Conservation (phyloP, 2,113 vertebrate genomes). For the Mirounga angustirostris region DNA sequence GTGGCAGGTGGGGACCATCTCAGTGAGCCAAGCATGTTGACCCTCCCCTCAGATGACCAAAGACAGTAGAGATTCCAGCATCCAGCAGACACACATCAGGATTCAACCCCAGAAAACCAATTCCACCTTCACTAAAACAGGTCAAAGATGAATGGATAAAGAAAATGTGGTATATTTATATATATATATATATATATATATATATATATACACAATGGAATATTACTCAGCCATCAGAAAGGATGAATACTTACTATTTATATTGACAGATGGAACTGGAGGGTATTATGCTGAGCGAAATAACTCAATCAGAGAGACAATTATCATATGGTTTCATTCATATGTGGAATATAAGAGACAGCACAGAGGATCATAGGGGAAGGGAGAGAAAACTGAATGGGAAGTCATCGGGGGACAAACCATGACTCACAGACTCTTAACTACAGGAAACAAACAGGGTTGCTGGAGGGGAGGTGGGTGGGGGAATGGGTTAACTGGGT, state of each 20-base stretch:
- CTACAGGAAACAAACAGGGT: not conserved
- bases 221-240: not conserved
- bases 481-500: not conserved
- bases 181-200: not conserved
- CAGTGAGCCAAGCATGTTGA: not conserved
- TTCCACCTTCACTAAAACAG: not conserved
- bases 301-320: not conserved
- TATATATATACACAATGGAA: not conserved
- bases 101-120: not conserved
- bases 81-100: not conserved
- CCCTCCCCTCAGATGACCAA: not conserved
- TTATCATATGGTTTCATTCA: not conserved
- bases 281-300: not conserved
- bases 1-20: not conserved
- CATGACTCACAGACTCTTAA: not conserved
- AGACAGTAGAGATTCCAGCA: not conserved
- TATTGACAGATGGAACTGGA: not conserved
- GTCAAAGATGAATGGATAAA: not conserved
- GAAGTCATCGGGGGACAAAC: not conserved
- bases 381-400: not conserved
- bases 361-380: not conserved
- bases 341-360: not conserved
- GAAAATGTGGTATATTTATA: not conserved
- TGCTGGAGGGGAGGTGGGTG: not conserved
- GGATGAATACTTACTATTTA: not conserved